A percentile compares a stretch with the other conserved stretches of the same genome.
Conservation (phyloP, 2,797 vertebrate species). For the Danio aesculapii region DNA sequence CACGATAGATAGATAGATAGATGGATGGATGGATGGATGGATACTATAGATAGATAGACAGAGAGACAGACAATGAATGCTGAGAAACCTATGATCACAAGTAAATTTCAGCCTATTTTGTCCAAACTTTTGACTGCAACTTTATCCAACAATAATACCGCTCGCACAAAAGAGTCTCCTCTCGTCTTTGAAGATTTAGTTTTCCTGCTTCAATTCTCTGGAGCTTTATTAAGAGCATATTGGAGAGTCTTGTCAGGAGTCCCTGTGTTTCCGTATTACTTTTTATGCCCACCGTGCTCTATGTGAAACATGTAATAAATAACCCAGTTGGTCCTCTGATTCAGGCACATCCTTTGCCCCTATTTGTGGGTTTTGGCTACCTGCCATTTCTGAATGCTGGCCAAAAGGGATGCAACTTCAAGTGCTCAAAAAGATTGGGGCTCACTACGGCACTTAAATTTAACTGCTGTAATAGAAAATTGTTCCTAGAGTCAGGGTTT, state of each 20-base stretch:
- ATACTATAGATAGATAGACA: no score
- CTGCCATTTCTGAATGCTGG: constrained; percentile 71
- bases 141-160: neutral
- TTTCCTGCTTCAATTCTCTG: constrained; percentile 12
- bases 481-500: constrained; percentile 67
- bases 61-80: no score
- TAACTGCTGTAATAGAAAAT: constrained; percentile 72
- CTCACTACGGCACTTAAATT: constrained; percentile 64
- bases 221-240: constrained; percentile 39
- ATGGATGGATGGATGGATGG: no score
- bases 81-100: neutral
- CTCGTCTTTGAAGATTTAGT: neutral
- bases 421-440: constrained; percentile 62
- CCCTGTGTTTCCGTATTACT: constrained; percentile 48
- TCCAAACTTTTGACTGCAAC: neutral
- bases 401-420: constrained; percentile 70
- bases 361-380: constrained; percentile 71
- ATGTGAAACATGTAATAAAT: constrained; percentile 68
- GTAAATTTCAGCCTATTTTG: neutral
- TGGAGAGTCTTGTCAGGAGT: constrained; percentile 26
- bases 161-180: neutral
- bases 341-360: constrained; percentile 65
- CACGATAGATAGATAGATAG: no score
- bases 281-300: constrained; percentile 47
- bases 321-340: constrained; percentile 65